phyloP scores from a whole-genome alignment of 1,140 invertebrate species.

The Anthonomus grandis region DNA sequence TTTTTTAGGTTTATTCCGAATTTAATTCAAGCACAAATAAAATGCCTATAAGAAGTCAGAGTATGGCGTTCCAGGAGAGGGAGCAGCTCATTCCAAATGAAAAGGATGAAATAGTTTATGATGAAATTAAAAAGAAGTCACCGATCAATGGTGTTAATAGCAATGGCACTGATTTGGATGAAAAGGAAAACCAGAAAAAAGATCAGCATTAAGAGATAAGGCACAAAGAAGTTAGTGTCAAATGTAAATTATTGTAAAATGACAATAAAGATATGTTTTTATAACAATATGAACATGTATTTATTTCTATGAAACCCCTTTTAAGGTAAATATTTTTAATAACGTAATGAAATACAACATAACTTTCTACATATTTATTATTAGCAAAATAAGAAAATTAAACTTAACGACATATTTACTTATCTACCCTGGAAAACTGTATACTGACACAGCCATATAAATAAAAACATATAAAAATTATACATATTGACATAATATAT shows the following conservation, averaged over 20 bases:
- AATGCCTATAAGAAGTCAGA: slow-evolving; percentile 31
- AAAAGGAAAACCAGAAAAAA: too few relatives aligned
- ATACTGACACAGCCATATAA: slow-evolving; percentile 11
- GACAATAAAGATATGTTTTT: too few relatives aligned
- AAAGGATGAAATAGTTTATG: slow-evolving; percentile 43
- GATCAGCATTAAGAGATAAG: too few relatives aligned
- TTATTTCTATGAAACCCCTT: too few relatives aligned
- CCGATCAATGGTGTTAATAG: too few relatives aligned
- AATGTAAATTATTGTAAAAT: too few relatives aligned
- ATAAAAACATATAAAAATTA: slow-evolving; percentile 1
- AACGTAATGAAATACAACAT: too few relatives aligned
- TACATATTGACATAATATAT: neutral
- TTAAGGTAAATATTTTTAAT: too few relatives aligned
- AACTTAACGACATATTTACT: neutral
- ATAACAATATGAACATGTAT: too few relatives aligned
- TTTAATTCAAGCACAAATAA: slow-evolving; percentile 23
- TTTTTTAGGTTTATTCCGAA: slow-evolving; percentile 29
- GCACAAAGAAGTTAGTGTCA: too few relatives aligned
- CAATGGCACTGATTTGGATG: too few relatives aligned
- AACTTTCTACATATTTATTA: slow-evolving; percentile 2
- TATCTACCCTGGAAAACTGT: neutral
- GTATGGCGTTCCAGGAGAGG: slow-evolving; percentile 25
- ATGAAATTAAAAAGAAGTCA: slow-evolving; percentile 28
- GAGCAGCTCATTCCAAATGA: slow-evolving; percentile 38
- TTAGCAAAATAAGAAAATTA: slow-evolving; percentile 2